Evolutionary conservation across 1,140 invertebrate species (phyloP), one percentile per base, ranked within the genome.

Genomic region (Drosophila nannoptera): DNA sequence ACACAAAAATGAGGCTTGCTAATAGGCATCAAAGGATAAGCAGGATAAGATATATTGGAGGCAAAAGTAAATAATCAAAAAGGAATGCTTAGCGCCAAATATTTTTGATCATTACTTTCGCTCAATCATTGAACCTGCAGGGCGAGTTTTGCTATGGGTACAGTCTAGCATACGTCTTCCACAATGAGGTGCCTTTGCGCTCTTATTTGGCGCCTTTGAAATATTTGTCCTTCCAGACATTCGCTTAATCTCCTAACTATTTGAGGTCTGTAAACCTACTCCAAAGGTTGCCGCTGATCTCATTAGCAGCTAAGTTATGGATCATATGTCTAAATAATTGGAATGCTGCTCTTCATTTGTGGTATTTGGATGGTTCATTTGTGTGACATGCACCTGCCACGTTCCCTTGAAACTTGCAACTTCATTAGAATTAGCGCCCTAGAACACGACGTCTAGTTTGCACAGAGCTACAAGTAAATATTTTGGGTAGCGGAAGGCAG

Each of bases 401-500:
- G 65, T 61, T 73, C 73, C 58, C 43, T 33, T 49, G 1, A 55
- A 35, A 53, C 49, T 36, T 66, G 68, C 75, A 82, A 75, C 71
- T 83, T 76, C 80, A 84, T 78, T 76, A 70, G 78, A 83, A 83
- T 61, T 70, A 84, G 69, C 69, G 73, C 73, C 71, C 50, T 14
- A 22, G 43, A 49, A 12, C 69, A 60, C 42, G 33, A 33, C 14
- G 52, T 31, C 32, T 33, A 50, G 31, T 50, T 50, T 50, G 33
- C 32, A 61, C 35, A 56, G 29, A 50, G 46, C 52, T 14, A 11
- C 55, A 75, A 64, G 80, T 78, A 80, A 83, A 81, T 81, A 80
- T 80, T 81, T 67, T 70, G 42, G 65, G 22, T 22, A 2, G 22
- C 1, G 22, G 22, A 22, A 22, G 22, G 22, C 22, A 22, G 38